A percentile compares a stretch with the other conserved stretches of the same genome.
Conservation (phyloP, 1,140 invertebrate species). For the Ditylenchus dipsaci region DNA sequence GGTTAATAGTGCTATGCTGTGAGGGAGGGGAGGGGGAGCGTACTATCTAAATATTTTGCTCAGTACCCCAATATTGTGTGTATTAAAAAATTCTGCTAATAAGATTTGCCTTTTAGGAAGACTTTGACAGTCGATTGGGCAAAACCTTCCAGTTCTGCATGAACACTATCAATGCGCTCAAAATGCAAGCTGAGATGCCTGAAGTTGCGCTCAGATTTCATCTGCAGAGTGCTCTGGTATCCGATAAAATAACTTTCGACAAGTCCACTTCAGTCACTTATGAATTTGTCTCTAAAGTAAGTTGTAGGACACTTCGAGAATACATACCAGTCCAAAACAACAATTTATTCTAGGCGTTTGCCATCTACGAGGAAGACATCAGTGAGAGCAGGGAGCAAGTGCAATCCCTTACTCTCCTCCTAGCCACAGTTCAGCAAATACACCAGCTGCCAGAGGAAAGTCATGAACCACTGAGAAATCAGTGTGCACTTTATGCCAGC, state of each 20-base stretch:
- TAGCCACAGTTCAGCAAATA: slow-evolving; percentile 82
- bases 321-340: slow-evolving; percentile 1
- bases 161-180: slow-evolving; percentile 82
- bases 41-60: too few species aligned
- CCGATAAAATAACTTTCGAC: slow-evolving; percentile 83
- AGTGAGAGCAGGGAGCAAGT: slow-evolving; percentile 93
- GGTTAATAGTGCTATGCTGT: too few species aligned
- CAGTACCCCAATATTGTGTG: too few species aligned
- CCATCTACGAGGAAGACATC: slow-evolving; percentile 96
- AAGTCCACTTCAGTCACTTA: slow-evolving; percentile 94
- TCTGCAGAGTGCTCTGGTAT: slow-evolving; percentile 85
- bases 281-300: slow-evolving; percentile 89
- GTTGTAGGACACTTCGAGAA: background rate
- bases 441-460: slow-evolving; percentile 89
- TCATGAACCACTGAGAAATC: slow-evolving; percentile 87
- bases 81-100: too few species aligned
- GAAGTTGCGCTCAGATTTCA: slow-evolving; percentile 87
- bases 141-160: slow-evolving; percentile 98
- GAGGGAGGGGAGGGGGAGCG: too few species aligned
- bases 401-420: slow-evolving; percentile 87
- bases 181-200: slow-evolving; percentile 76
- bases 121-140: slow-evolving; percentile 95
- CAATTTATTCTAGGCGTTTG: slow-evolving; percentile 71
- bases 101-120: slow-evolving; percentile 59
- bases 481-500: slow-evolving; percentile 65